Evolutionary conservation across 2,888 invertebrate genomes (phyloP).

Genomic region (Prosapia bicincta): DNA sequence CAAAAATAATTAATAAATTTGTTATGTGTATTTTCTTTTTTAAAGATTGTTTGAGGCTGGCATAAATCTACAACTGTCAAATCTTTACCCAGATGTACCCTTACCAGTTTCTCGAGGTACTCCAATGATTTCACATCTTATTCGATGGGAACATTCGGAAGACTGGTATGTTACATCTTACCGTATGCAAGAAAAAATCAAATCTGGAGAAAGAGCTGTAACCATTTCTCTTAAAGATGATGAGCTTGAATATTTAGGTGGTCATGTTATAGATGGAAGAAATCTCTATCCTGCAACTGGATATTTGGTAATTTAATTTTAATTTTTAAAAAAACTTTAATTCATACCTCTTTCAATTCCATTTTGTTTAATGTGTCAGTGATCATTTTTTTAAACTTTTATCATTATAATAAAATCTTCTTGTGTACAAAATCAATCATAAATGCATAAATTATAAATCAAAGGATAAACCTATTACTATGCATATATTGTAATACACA

Average conservation of each 20-base stretch:
- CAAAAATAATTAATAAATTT: neutral
- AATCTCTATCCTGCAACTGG: conserved; percentile 82
- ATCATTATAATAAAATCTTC: no score
- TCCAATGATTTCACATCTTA: conserved; percentile 74
- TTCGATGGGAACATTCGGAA: conserved; percentile 86
- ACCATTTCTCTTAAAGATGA: conserved; percentile 60
- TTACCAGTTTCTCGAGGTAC: conserved; percentile 87
- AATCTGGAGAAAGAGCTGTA: conserved; percentile 62
- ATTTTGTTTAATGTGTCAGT: no score
- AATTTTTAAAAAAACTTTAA: no score
- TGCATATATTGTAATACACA: no score
- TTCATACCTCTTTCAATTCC: no score
- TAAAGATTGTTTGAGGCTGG: conserved; percentile 68
- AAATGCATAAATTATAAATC: no score
- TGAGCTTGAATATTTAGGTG: conserved; percentile 66
- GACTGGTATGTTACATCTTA: conserved; percentile 72
- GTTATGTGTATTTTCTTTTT: neutral
- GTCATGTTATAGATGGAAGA: conserved; percentile 83
- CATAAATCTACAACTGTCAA: conserved; percentile 66
- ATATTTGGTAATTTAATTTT: conserved; percentile 54
- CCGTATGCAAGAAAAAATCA: conserved; percentile 62
- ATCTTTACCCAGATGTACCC: conserved; percentile 69
- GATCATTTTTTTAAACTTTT: no score
- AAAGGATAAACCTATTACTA: no score
- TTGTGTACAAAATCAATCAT: no score